These are phyloP conservation scores for Acropora yongei DNA, from an alignment of 64 coral and sea anemone species.

Conservation along the genomic window DNA sequence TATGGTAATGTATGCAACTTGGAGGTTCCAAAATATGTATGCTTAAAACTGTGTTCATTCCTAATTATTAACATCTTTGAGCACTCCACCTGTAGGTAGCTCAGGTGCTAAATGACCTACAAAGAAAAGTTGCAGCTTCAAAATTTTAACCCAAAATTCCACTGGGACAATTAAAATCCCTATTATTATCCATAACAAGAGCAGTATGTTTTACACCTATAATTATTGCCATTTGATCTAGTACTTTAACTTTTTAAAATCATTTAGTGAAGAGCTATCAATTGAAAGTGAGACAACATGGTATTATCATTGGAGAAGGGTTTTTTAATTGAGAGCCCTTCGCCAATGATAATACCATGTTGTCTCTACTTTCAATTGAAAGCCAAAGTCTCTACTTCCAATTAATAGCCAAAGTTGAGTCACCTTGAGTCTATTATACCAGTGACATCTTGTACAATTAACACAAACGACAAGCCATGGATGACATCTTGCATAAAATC, in stretches of 20 bases:
- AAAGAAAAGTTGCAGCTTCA: conserved; percentile 16
- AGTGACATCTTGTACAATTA: not conserved
- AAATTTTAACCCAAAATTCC: not conserved
- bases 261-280: too few species aligned
- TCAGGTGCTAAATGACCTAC: conserved; percentile 45
- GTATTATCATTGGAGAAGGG: too few species aligned
- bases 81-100: conserved; percentile 35
- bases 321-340: too few species aligned
- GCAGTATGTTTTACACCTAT: not conserved
- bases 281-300: too few species aligned
- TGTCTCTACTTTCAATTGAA: conserved; percentile 26
- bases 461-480: too few species aligned
- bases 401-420: too few species aligned
- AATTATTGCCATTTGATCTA: conserved; percentile 15
- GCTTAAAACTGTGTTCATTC: conserved; percentile 31
- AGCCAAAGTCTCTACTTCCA: too few species aligned
- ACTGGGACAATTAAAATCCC: conserved; percentile 19
- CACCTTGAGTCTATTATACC: conserved; percentile 39
- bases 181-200: conserved; percentile 13
- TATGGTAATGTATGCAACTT: too few species aligned
- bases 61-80: conserved; percentile 26
- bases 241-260: too few species aligned
- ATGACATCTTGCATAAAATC: too few species aligned
- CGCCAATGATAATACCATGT: too few species aligned
- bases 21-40: too few species aligned